Conservation (phyloP, 2,113 vertebrate genomes). For the Antechinus stuartii region DNA sequence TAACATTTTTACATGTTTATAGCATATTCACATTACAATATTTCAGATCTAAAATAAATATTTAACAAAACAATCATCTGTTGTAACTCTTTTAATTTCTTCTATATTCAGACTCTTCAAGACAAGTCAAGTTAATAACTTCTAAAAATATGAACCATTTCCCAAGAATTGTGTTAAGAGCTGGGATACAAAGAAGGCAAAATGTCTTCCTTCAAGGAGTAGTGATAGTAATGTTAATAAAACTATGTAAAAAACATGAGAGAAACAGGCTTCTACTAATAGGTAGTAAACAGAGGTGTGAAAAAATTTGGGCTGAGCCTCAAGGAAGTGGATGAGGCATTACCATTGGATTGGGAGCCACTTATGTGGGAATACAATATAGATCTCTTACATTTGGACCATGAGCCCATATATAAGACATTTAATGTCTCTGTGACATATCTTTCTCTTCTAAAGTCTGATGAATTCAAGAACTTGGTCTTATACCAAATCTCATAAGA, state of each 20-base stretch:
- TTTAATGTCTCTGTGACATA: background rate
- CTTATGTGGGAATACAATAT: background rate
- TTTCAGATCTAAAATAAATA: constrained; percentile 21
- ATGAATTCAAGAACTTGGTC: background rate
- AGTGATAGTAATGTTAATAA: background rate
- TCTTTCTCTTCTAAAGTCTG: background rate
- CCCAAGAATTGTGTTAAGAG: background rate
- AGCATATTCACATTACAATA: background rate
- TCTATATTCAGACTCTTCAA: background rate
- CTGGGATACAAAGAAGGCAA: background rate
- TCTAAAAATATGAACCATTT: background rate
- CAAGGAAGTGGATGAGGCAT: background rate
- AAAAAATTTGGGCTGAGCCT: background rate
- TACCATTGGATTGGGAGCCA: background rate
- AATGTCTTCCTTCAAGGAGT: background rate
- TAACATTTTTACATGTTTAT: constrained; percentile 19
- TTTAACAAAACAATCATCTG: background rate
- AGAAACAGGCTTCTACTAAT: background rate
- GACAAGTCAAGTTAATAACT: background rate
- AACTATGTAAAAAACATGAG: background rate
- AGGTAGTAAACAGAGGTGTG: background rate
- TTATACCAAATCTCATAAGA: background rate
- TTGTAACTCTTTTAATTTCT: background rate
- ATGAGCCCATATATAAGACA: background rate
- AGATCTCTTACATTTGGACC: background rate